Evolutionary conservation across 2,113 vertebrate genomes (phyloP), one percentile per base, ranked within the genome.

Genomic region (Dromas ardeola): DNA sequence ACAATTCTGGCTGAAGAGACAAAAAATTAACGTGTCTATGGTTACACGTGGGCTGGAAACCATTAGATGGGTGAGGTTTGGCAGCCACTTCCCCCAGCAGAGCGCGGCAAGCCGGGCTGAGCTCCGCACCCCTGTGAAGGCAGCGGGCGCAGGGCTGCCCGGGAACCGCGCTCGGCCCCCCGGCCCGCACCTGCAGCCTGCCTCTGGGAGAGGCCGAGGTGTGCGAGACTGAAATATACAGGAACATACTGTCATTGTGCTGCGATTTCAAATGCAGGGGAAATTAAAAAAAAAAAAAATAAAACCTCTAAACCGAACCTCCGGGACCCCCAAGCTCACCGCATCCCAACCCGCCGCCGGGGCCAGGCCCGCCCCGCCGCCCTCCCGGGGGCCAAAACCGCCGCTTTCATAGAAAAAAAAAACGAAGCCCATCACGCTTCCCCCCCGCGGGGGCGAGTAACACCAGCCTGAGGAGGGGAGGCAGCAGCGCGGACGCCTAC

Each of bases 221-320:
- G 30, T 13, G 27, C 45, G 10, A 3, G 15, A 7, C 0, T 4
- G 30, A 5, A 30, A 56, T 2, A 10, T 1, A 45, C 19, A 7
- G 29, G 1, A 20, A 7, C 23, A 21, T 5, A 4, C 52, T 2
- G 52, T 3, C 30, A 40, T 1, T 9, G 23, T 0, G 52, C 42
- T 9, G 26, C 30, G 7, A 42, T 15, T 25, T 25, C 32, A 82
- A 71, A 50, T 2, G 1, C 34, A 2, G 17, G 11, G 4, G 6
- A 16, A 19, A 5, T n/a, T 13, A 38, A 36, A n/a, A 27, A 10
- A 34, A 22, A 36, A 47, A 25, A 7, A 49, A 38, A 45, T 2
- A 5, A 42, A 17, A 5, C 2, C 17, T 26, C 61, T 11, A 34
- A 63, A 19, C 11, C 55, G 40, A 25, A 9, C 9, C 32, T 42